Evolutionary conservation across 2,888 invertebrate genomes (phyloP), one percentile per base, ranked within the genome.

Genomic region (Keiferia lycopersicella): DNA sequence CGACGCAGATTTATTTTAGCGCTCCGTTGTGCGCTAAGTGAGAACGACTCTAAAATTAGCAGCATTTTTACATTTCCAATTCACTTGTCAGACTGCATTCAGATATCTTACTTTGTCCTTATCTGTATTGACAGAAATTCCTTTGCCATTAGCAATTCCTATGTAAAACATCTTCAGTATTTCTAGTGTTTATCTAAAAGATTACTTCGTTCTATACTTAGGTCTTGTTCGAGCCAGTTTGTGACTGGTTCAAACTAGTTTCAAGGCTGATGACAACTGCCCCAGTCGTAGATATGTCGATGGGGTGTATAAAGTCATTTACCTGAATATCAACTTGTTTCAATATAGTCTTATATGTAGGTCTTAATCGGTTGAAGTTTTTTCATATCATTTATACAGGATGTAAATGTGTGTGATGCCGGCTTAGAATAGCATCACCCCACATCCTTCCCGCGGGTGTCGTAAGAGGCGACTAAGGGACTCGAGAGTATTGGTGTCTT

Each of bases 131-230:
- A 22, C 18, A 53, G 22, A 26, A 48, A 53, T 53, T 14, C 51
- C 51, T 22, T 53, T 1, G 2, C 51, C 22, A 22, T 53, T 22
- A 22, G 48, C 51, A 14, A 53, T 53, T 22, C 22, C 51, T 53
- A 22, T 26, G 51, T 53, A 22, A 53, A 53, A 14, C 14, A 22
- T 26, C 22, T 22, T 14, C 22, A 53, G 51, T 53, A 53, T 22
- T 53, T 53, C 51, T 53, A 1, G 51, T 53, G 45, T 53, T 53
- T 53, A 53, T 53, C 51, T 10, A 12, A 22, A 11, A 53, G 51
- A 53, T 53, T 53, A 26, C 22, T 22, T 1, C 51, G 51, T 10
- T 53, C 26, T 53, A 26, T 53, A 53, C 51, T 53, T 53, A 53
- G 51, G 51, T 34, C 34, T 34, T 34, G 7, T 34, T 34, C 34